Base-by-base conservation (phyloP, 2,888 invertebrate genomes). In the Leistus spinibarbis region DNA sequence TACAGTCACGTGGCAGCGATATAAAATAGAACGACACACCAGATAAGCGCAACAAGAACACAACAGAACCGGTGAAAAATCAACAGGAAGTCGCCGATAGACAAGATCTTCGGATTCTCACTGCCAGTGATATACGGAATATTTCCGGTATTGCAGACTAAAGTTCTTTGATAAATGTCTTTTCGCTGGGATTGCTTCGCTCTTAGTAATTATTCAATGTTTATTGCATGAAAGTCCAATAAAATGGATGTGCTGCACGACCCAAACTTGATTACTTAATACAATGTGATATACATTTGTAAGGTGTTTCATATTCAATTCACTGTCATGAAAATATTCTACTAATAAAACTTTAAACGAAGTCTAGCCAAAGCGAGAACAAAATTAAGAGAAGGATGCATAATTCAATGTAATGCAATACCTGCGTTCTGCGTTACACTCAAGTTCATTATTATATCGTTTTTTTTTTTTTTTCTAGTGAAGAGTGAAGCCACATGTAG, bases 91-190 rank as follows among this genome's bases (percentile, higher is more conserved):
- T 73, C 57, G 57, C 66, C 65, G 73, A 73, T 67, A 73, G 66
- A 53, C 66, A 60, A 10, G 53, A 57, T 27, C 56, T 13, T 65
- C 64, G 72, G 72, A 71, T 64, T 71, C 16, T 64, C 63, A 63
- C 54, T n/a, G 40, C 40, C 23, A 27, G 40, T 66, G 73, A 73
- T 73, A 67, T 73, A 73, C 62, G 67, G 16, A 27, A 62, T 67
- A 57, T 60, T 72, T 73, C 73, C 73, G 67, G 73, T 73, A 73
- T 73, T 73, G 67, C 67, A 73, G 73, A 60, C 60, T 66, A 60
- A 73, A 67, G 54, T 57, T 72, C 73, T 73, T 73, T 73, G 73
- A 73, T 73, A 67, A 67, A 66, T 64, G 63, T 60, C 24, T 60
- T 27, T 66, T 63, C 65, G 64, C 71, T 65, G 17, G 65, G 65